phyloP scores from a whole-genome alignment of 2,888 invertebrate genomes.

The Noctua fimbriata region DNA sequence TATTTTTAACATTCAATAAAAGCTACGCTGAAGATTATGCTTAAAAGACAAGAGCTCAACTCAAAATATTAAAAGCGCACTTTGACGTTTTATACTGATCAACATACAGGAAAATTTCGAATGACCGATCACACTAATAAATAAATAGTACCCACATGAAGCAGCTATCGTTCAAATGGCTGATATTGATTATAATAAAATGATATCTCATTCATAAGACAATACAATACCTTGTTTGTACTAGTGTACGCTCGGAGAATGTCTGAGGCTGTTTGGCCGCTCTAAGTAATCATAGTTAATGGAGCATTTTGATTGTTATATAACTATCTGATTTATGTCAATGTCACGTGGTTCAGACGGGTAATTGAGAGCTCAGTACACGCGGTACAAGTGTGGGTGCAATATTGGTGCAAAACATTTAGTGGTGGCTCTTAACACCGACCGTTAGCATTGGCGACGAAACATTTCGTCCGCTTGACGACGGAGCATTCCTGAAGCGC shows the following conservation, averaged over 20 bases:
- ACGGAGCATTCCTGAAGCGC: conserved; percentile 8
- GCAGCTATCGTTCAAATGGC: conserved; percentile 27
- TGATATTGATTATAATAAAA: conserved; percentile 54
- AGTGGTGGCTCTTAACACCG: conserved; percentile 5
- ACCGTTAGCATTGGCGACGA: conserved; percentile 1
- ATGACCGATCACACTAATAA: not conserved
- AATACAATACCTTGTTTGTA: conserved; percentile 58
- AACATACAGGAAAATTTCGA: conserved; percentile 19
- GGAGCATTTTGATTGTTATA: conserved; percentile 62
- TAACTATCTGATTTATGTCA: conserved; percentile 65
- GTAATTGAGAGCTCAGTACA: conserved; percentile 59
- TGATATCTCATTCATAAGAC: conserved; percentile 43
- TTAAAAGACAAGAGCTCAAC: not conserved
- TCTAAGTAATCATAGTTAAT: conserved; percentile 50
- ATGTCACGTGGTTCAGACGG: conserved; percentile 59
- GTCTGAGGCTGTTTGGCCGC: conserved; percentile 40
- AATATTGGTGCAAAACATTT: conserved; percentile 40
- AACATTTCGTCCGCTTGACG: not conserved
- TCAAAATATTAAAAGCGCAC: not conserved
- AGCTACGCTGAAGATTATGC: not conserved
- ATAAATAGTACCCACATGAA: conserved; percentile 19
- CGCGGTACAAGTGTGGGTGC: conserved; percentile 47
- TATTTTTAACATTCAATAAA: not conserved
- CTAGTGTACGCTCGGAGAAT: conserved; percentile 43
- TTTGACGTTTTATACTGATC: not conserved